These are phyloP conservation scores for Lampris megalopsis DNA, from an alignment of 2,113 vertebrate species.

Conservation along the genomic window DNA sequence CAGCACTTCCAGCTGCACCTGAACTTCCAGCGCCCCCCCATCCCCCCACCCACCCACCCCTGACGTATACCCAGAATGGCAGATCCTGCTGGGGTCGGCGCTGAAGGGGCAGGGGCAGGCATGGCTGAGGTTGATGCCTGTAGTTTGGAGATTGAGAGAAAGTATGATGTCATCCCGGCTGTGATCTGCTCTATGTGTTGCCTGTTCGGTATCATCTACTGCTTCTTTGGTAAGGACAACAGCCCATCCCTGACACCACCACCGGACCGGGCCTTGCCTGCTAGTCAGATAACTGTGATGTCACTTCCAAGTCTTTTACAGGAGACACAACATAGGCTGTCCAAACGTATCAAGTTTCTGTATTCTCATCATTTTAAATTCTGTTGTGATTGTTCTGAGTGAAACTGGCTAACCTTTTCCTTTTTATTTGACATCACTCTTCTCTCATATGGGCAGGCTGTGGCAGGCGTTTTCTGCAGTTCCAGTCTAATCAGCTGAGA, in stretches of 20 bases:
- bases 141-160: conserved; percentile 81
- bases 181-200: conserved; percentile 89
- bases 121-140: conserved; percentile 75
- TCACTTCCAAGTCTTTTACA: too few relatives aligned
- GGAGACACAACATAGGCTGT: neutral
- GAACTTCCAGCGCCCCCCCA: conserved; percentile 18
- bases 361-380: neutral
- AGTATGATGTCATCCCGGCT: conserved; percentile 85
- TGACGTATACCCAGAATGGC: conserved; percentile 64
- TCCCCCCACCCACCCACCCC: neutral
- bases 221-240: conserved; percentile 88
- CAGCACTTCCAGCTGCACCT: conserved; percentile 9
- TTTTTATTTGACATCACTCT: neutral
- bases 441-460: neutral
- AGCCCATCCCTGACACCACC: neutral
- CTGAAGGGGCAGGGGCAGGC: conserved; percentile 67
- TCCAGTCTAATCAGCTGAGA: neutral
- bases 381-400: too few relatives aligned
- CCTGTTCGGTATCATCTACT: conserved; percentile 90
- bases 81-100: conserved; percentile 77
- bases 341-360: neutral
- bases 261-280: too few relatives aligned
- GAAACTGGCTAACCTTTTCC: too few relatives aligned
- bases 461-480: neutral
- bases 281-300: too few relatives aligned